These are phyloP conservation scores for Orchestia grillus DNA, from an alignment of 1,140 invertebrate species.

Conservation along the genomic window DNA sequence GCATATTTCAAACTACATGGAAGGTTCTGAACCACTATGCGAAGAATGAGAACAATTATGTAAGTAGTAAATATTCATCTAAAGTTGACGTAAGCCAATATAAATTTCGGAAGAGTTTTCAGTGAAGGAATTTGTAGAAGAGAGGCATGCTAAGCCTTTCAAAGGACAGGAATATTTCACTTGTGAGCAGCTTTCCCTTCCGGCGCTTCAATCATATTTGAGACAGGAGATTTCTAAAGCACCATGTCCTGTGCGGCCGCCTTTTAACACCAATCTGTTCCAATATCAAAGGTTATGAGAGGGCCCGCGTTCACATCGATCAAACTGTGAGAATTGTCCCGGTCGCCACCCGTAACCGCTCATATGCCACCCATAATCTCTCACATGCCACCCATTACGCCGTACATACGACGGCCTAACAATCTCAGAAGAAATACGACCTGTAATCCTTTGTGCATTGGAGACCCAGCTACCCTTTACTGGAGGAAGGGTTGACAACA, in stretches of 20 bases:
- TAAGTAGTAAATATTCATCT: background rate
- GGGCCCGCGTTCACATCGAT: constrained; percentile 37
- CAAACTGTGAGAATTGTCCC: constrained; percentile 42
- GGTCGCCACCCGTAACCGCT: background rate
- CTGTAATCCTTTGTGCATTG: constrained; percentile 21
- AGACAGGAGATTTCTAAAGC: constrained; percentile 23
- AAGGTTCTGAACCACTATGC: too few relatives aligned
- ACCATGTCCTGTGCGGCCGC: background rate
- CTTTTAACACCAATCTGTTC: constrained; percentile 53
- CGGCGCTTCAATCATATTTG: constrained; percentile 24
- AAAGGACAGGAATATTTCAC: background rate
- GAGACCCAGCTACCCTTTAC: background rate
- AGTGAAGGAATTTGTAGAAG: background rate
- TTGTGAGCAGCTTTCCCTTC: background rate
- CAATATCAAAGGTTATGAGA: constrained; percentile 49
- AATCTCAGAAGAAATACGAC: constrained; percentile 43
- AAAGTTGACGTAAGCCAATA: background rate
- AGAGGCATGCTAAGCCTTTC: background rate
- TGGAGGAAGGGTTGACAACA: constrained; percentile 9
- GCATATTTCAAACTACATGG: too few relatives aligned
- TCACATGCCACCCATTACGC: constrained; percentile 46
- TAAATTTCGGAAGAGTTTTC: background rate
- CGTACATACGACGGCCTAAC: constrained; percentile 18
- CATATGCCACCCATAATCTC: constrained; percentile 51
- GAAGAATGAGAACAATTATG: background rate